phyloP scores from a whole-genome alignment of 2,888 invertebrate species.

The Urechis unicinctus region DNA sequence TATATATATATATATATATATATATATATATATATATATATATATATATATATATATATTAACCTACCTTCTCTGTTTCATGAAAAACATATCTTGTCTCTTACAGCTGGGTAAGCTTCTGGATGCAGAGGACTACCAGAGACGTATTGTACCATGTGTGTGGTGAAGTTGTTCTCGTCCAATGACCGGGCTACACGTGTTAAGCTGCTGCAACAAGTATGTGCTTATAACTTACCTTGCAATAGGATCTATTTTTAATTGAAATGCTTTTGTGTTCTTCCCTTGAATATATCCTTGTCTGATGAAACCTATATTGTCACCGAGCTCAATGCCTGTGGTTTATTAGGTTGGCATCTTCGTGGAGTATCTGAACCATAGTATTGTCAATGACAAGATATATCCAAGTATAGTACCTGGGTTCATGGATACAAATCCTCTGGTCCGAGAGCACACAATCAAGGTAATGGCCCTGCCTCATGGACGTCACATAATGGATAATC shows the following conservation, averaged over 20 bases:
- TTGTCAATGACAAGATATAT: slow-evolving; percentile 76
- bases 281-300: no score
- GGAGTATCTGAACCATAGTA: slow-evolving; percentile 57
- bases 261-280: no score
- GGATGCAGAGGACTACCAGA: slow-evolving; percentile 88
- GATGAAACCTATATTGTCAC: no score
- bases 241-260: no score
- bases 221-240: background rate
- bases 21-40: no score
- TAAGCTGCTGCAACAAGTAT: slow-evolving; percentile 76
- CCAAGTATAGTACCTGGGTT: slow-evolving; percentile 77
- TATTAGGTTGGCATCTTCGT: slow-evolving; percentile 71
- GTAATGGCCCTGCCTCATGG: no score
- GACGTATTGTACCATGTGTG: slow-evolving; percentile 92
- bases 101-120: slow-evolving; percentile 81
- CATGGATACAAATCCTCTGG: slow-evolving; percentile 91
- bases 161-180: slow-evolving; percentile 91
- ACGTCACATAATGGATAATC: background rate
- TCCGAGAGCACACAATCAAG: slow-evolving; percentile 95
- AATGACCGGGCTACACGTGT: slow-evolving; percentile 93
- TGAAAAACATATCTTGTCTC: background rate
- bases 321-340: background rate
- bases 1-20: no score
- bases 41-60: no score
- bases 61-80: background rate